Base-by-base conservation (phyloP, 2,888 invertebrate species). In the Leistus spinibarbis region DNA sequence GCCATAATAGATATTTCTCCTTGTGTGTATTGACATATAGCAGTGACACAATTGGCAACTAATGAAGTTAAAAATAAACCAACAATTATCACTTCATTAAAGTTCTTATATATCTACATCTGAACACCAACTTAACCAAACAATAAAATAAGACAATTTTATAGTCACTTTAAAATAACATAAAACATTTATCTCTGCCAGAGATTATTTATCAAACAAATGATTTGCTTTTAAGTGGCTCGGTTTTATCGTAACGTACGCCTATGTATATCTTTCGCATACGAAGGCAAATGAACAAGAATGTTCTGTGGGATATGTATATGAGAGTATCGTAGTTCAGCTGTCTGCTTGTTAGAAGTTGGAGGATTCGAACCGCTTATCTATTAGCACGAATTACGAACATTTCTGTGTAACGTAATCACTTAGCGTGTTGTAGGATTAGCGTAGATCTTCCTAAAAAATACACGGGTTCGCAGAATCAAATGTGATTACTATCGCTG, bases 331-430 rank as follows among this genome's bases (percentile, higher is more conserved):
- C 17, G 60, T 4, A 60, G 60, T 19, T 20, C 60, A 10, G 19
- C 23, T 67, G 54, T 67, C 67, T 54, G 53, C 67, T 40, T 4
- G 40, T 40, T 40, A 40, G 40, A 40, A 40, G 3, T 1, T 9
- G 0, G 17, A 53, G 40, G 17, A 27, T 17, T 17, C 66, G 19
- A 66, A 9, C 53, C n/a, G n/a, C 53, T 40, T 27, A 23, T 64
- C 23, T 27, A 22, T 13, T 23, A 57, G 20, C 64, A 64, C 64
- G 27, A 64, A 17, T 23, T 23, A 53, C 67, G 22, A 23, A 27
- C 64, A 67, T 54, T 67, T 67, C 67, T 67, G 20, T 54, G 67
- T 67, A 67, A 67, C 23, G 67, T 67, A 67, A 67, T 67, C 67
- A 60, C 60, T 60, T 60, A 60, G 67, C 13, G 17, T 27, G 64